A percentile compares a stretch with the other conserved stretches of the same genome.
Conservation (phyloP, 2,888 invertebrate species). For the Nasonovia ribisnigri region DNA sequence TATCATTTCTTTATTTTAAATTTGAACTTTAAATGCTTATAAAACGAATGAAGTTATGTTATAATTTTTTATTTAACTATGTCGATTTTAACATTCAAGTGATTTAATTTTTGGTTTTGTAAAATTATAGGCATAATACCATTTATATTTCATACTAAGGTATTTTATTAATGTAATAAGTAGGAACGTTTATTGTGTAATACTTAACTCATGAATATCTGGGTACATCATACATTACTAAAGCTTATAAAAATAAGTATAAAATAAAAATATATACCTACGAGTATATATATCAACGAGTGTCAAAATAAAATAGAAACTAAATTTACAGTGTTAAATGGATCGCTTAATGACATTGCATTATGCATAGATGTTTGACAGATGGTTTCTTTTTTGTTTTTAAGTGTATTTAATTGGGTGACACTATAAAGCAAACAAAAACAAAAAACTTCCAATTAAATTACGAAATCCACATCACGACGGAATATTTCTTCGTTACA, state of each 20-base stretch:
- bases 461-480: background rate
- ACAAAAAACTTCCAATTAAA: conserved; percentile 18
- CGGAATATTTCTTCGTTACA: background rate
- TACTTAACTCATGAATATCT: background rate
- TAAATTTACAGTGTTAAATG: conserved; percentile 18
- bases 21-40: no score
- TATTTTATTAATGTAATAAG: background rate
- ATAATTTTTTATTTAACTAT: no score
- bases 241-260: background rate
- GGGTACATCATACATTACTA: no score
- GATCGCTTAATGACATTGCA: background rate
- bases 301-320: background rate
- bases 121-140: no score
- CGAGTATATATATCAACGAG: background rate
- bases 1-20: no score
- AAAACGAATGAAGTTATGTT: no score
- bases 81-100: no score
- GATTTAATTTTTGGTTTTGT: no score
- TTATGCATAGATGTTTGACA: background rate
- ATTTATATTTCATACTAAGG: background rate
- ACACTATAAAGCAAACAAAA: background rate
- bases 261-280: background rate
- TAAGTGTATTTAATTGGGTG: background rate
- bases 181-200: background rate
- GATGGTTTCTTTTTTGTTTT: background rate